Conservation (phyloP, 2,888 invertebrate genomes). For the Clusia tigrina region DNA sequence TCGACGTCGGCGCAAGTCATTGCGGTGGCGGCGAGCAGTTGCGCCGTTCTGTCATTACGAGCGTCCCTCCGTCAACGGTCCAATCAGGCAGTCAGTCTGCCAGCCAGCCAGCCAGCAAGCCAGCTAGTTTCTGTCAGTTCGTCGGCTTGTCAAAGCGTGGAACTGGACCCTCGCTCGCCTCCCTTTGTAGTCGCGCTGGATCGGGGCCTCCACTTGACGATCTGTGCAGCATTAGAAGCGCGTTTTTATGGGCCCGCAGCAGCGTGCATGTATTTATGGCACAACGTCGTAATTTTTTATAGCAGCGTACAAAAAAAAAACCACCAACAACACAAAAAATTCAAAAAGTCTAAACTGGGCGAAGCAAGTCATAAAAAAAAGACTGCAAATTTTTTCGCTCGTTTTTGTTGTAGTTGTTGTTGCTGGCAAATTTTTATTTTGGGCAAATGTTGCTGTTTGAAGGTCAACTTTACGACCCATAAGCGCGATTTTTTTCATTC, state of each 20-base stretch:
- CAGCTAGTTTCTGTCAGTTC: too few species aligned
- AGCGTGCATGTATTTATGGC: conserved; percentile 43
- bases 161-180: background rate
- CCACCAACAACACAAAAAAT: too few species aligned
- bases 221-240: conserved; percentile 51
- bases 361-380: conserved; percentile 45
- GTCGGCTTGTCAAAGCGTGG: background rate
- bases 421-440: conserved; percentile 37
- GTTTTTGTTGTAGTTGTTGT: conserved; percentile 40
- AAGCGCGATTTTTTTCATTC: conserved; percentile 51
- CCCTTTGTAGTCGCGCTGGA: background rate
- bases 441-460: conserved; percentile 60
- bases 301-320: conserved; percentile 29
- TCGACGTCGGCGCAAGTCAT: background rate
- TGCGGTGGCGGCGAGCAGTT: background rate
- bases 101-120: too few species aligned
- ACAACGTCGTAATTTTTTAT: conserved; percentile 32
- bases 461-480: conserved; percentile 65
- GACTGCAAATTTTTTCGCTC: conserved; percentile 46
- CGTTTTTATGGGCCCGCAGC: conserved; percentile 30
- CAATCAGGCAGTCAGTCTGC: background rate
- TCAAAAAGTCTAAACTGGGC: conserved; percentile 47
- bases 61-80: background rate
- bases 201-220: conserved; percentile 36
- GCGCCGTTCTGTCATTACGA: background rate